Base-by-base conservation (phyloP, 2,888 invertebrate species). In the Lithosia quadra region DNA sequence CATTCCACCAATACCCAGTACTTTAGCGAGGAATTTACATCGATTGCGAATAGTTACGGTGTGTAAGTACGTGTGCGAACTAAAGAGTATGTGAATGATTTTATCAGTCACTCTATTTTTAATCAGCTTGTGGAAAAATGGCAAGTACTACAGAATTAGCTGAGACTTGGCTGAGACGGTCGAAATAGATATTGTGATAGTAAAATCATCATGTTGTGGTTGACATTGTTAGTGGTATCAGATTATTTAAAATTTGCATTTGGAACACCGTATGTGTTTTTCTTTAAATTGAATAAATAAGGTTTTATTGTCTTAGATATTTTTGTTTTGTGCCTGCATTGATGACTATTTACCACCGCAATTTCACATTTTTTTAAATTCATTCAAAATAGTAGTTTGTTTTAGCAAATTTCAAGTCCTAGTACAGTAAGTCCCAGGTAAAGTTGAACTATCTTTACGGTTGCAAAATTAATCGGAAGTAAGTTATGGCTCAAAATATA, bases 11-110 rank as follows among this genome's bases (percentile, higher is more conserved):
- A 58, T 15, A 62, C n/a, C 24, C 65, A 64, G 39, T 24, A 56
- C 76, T 75, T 76, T 73, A 67, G 34, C 62, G 39, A 72, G 75
- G 84, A 84, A 84, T 86, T 84, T 81, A 79, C 80, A 83, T 84
- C 78, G 77, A 80, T 84, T 80, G 82, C 81, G 66, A 80, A 85
- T 78, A 79, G 73, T 72, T 76, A 78, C 69, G 61, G 76, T 79
- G 75, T 77, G 82, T 80, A 76, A 67, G 59, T 71, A 69, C 68
- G 82, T 77, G 78, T 76, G 77, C 60, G 71, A 78, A 80, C 76
- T 78, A 73, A 71, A 69, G 55, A 63, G 64, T 72, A 60, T 65
- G 68, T 33, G 49, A 57, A 69, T 61, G 57, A 49, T 62, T 39
- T 53, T 34, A 34, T 60, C n/a, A n/a, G n/a, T n/a, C 36, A 43